Base-by-base conservation (phyloP, 2,888 invertebrate species). In the Peribatodes rhomboidaria region DNA sequence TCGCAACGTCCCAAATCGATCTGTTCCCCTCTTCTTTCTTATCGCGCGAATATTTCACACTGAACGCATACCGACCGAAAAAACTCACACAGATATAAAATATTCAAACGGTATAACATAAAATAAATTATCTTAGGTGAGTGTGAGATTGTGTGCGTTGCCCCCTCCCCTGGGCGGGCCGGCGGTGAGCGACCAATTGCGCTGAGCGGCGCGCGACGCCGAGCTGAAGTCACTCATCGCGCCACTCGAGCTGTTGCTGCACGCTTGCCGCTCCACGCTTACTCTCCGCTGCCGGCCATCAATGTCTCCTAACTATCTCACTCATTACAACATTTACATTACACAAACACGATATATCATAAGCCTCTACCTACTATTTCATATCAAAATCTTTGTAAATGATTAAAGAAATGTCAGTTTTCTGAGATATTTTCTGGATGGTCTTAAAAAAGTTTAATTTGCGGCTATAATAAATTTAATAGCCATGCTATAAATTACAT, bases 11-110 rank as follows among this genome's bases (percentile, higher is more conserved):
- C 85, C 79, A 89, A 86, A 92, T 92, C 92, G 92, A 92, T 92
- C 91, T 91, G 88, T 90, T 89, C 91, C 91, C 92, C 91, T 90
- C 91, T 90, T 90, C 89, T 90, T 92, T 92, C 92, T 93, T 92
- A 92, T 92, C 92, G 91, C 90, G 92, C 92, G 86, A 92, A 92
- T 93, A 92, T 92, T 93, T 92, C 92, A 92, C 92, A 93, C 92
- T 90, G 92, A 91, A 92, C 92, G 92, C 92, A 87, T 88, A 89
- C 88, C 88, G 88, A 88, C 85, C 87, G 88, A 93, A 93, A 92
- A 93, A 93, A 92, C 92, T 90, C 92, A 92, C 92, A 93, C 92
- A 93, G 88, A 92, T 92, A 92, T 92, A 92, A 92, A 92, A 92
- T 92, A 92, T 92, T 92, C 92, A 92, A 92, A 92, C 92, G 91